Evolutionary conservation across 1,140 invertebrate species (phyloP).

Genomic region (Battus philenor): DNA sequence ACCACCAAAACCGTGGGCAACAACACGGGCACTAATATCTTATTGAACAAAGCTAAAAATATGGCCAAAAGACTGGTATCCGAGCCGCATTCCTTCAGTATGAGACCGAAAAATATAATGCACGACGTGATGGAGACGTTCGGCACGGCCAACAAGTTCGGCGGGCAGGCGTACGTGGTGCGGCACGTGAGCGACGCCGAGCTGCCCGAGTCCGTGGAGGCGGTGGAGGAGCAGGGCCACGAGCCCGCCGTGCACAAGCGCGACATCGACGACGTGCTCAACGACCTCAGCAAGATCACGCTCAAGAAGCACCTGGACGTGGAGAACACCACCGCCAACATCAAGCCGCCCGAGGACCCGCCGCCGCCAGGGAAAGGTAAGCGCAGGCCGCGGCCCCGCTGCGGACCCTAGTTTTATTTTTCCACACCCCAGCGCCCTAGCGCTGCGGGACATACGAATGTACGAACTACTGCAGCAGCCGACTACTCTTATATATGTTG

Average conservation of each 20-base stretch:
- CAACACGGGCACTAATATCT: constrained; percentile 60
- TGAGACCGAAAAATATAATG: constrained; percentile 64
- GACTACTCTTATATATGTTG: no score
- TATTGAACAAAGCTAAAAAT: constrained; percentile 65
- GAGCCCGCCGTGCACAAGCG: constrained; percentile 55
- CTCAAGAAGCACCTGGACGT: constrained; percentile 67
- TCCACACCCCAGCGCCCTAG: no score
- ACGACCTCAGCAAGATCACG: constrained; percentile 68
- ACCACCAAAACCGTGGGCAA: constrained; percentile 58
- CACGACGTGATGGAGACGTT: constrained; percentile 71
- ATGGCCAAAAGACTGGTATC: constrained; percentile 62
- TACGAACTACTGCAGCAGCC: no score
- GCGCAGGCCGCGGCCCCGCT: neutral
- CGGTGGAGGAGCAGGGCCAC: constrained; percentile 51
- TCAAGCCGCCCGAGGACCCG: constrained; percentile 58
- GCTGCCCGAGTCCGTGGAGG: constrained; percentile 33
- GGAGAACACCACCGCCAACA: constrained; percentile 68
- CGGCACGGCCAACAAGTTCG: constrained; percentile 49
- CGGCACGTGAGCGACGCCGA: constrained; percentile 55
- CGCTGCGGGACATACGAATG: no score
- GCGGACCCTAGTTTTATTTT: no score
- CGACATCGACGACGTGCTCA: constrained; percentile 69
- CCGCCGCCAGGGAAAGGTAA: constrained; percentile 37
- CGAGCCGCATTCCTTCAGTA: constrained; percentile 55
- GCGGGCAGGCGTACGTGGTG: constrained; percentile 55